A percentile compares a stretch with the other conserved stretches of the same genome.
Evolutionary conservation across 2,888 invertebrate species (phyloP).

Genomic region (Anthoptus insignis): DNA sequence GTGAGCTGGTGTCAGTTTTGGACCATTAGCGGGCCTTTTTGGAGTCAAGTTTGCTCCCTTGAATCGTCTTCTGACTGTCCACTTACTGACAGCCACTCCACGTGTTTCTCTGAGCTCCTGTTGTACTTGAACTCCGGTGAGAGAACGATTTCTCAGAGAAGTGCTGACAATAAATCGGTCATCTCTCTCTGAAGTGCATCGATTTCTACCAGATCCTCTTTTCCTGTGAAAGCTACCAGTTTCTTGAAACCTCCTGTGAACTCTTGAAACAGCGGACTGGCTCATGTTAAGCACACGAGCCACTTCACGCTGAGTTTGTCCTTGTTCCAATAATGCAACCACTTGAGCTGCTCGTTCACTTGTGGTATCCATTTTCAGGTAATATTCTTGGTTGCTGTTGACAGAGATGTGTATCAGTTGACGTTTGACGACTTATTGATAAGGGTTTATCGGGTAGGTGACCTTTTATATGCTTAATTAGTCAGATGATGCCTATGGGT

Average conservation of each 20-base stretch:
- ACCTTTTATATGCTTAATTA: not conserved
- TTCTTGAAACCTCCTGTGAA: not conserved
- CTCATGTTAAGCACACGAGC: not conserved
- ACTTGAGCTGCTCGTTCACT: not conserved
- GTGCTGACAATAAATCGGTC: not conserved
- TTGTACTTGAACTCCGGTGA: not conserved
- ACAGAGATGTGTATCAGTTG: no score
- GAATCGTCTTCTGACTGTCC: conserved; percentile 37
- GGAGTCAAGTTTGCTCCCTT: conserved; percentile 38
- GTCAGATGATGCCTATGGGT: no score
- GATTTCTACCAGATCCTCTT: not conserved
- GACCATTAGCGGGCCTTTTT: conserved; percentile 36
- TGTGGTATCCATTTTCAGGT: conserved; percentile 1
- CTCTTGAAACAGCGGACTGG: not conserved
- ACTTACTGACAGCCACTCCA: not conserved
- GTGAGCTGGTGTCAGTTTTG: conserved; percentile 21
- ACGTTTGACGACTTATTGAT: no score
- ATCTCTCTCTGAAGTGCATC: not conserved
- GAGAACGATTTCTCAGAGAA: not conserved
- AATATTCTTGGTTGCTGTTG: conserved; percentile 5
- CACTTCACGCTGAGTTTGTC: no score
- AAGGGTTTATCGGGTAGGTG: not conserved
- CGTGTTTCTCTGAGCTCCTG: conserved; percentile 21
- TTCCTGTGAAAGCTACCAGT: not conserved
- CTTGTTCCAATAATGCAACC: not conserved